phyloP scores from a whole-genome alignment of 2,888 invertebrate species.

The Nematopogon swammerdamellus region DNA sequence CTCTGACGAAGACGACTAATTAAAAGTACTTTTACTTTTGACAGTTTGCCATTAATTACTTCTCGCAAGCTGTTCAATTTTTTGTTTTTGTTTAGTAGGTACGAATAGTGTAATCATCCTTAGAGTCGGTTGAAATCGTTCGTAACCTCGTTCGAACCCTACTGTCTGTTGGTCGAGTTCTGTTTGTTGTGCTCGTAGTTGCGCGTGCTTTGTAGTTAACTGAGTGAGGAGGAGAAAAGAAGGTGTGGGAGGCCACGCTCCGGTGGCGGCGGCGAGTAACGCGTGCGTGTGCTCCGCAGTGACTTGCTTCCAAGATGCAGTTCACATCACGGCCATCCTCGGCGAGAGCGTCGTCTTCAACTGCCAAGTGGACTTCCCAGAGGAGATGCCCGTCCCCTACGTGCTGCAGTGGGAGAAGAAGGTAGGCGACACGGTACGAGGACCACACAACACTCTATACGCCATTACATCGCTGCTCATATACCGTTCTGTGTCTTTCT shows the following conservation, averaged over 20 bases:
- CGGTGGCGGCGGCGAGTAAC: conserved; percentile 13
- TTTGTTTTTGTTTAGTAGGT: background rate
- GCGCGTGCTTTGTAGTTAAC: background rate
- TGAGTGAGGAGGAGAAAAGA: too few species aligned
- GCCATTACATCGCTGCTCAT: conserved; percentile 51
- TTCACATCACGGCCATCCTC: conserved; percentile 95
- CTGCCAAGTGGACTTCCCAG: conserved; percentile 96
- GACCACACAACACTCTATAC: conserved; percentile 56
- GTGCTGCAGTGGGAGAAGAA: conserved; percentile 99
- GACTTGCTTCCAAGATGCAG: conserved; percentile 83
- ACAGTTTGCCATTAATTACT: background rate
- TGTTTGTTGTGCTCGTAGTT: background rate
- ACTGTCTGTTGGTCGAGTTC: background rate
- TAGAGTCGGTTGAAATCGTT: background rate
- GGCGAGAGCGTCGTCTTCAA: conserved; percentile 97
- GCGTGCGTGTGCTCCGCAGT: conserved; percentile 40
- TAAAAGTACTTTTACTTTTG: background rate
- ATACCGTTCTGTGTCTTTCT: conserved; percentile 54
- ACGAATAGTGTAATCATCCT: background rate
- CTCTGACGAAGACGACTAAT: background rate
- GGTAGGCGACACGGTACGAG: conserved; percentile 96
- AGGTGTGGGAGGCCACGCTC: conserved; percentile 11
- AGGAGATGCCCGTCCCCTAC: conserved; percentile 94
- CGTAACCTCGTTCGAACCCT: background rate
- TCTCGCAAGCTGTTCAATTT: background rate